phyloP scores from a whole-genome alignment of 2,113 vertebrate genomes.

The Dinomys branickii region DNA sequence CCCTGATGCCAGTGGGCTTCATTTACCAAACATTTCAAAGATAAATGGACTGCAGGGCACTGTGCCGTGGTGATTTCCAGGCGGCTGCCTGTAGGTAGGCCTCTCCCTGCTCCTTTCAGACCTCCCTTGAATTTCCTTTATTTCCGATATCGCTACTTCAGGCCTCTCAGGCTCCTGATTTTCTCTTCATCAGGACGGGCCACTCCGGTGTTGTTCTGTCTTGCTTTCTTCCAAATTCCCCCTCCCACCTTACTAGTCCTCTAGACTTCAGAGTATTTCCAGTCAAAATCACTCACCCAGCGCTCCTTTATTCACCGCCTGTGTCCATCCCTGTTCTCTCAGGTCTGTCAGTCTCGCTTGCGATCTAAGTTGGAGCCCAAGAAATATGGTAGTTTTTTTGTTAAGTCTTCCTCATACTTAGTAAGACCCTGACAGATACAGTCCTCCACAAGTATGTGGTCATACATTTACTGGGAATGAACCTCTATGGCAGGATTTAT shows the following conservation, averaged over 20 bases:
- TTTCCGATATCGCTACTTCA: background rate
- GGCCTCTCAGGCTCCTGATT: background rate
- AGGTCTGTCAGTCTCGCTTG: background rate
- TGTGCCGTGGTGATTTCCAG: rapidly evolving
- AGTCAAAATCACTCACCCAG: too few relatives aligned
- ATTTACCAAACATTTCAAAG: background rate
- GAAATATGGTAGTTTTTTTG: background rate
- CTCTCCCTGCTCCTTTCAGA: background rate
- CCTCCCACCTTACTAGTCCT: background rate
- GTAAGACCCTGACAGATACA: background rate
- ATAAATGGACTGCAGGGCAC: background rate
- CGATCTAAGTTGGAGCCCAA: background rate
- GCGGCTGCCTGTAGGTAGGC: too few relatives aligned
- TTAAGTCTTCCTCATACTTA: background rate
- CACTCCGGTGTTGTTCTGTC: too few relatives aligned
- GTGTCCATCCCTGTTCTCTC: background rate
- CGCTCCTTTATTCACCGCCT: rapidly evolving
- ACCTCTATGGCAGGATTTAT: background rate
- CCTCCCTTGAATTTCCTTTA: background rate
- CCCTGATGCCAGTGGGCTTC: background rate
- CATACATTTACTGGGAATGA: background rate
- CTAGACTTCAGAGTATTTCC: background rate
- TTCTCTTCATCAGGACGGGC: background rate
- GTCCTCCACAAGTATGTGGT: background rate
- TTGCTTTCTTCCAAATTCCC: background rate